phyloP scores from a whole-genome alignment of 2,888 invertebrate species.

The Eustalomyia histrio region DNA sequence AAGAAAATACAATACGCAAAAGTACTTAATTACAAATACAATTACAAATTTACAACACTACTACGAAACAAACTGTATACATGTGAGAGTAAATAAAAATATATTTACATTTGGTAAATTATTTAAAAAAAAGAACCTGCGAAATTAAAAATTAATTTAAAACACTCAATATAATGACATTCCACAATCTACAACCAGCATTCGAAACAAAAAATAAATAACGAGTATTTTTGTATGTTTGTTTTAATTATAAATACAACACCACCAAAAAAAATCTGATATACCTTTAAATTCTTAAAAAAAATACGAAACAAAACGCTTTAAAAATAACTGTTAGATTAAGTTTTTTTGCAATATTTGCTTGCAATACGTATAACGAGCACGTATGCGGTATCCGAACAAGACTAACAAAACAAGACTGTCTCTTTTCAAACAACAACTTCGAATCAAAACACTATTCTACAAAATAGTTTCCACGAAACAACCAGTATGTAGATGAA shows the following conservation, averaged over 20 bases:
- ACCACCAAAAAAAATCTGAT: background rate
- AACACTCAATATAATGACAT: background rate
- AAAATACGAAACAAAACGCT: background rate
- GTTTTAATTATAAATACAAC: background rate
- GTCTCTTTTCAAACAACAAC: conserved; percentile 26
- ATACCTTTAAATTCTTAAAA: background rate
- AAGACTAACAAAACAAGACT: background rate
- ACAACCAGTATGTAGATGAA: conserved; percentile 28
- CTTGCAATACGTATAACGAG: background rate
- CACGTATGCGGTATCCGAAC: background rate
- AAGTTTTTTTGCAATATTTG: background rate
- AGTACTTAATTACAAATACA: conserved; percentile 28
- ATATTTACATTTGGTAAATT: background rate
- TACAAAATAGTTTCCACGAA: conserved; percentile 6
- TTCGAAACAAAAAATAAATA: background rate
- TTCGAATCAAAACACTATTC: conserved; percentile 33
- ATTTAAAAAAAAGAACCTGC: background rate
- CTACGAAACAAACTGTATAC: background rate
- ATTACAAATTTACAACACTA: conserved; percentile 10
- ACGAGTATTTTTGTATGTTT: background rate
- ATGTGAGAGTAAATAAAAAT: too few relatives aligned
- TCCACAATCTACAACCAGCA: background rate
- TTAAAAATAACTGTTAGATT: background rate
- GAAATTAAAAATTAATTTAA: background rate
- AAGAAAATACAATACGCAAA: conserved; percentile 4